phyloP scores from a whole-genome alignment of 2,888 invertebrate species.

The Lithophane semibrunnea region DNA sequence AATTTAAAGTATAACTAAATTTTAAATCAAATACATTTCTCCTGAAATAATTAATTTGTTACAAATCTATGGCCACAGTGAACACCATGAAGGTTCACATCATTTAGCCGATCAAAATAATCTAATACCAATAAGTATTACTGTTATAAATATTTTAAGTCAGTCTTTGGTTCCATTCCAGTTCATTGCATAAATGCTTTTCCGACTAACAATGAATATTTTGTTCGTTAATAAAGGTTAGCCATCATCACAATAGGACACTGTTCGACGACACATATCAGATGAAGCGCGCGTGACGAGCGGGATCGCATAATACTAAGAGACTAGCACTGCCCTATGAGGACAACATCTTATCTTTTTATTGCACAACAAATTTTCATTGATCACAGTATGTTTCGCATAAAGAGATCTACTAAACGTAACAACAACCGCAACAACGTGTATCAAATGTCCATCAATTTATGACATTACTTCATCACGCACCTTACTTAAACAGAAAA shows the following conservation, averaged over 20 bases:
- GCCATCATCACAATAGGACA: constrained; percentile 62
- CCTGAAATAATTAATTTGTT: constrained; percentile 59
- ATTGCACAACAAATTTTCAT: constrained; percentile 84
- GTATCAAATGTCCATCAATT: constrained; percentile 63
- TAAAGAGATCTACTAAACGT: constrained; percentile 80
- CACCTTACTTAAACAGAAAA: constrained; percentile 59
- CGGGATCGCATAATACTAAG: constrained; percentile 71
- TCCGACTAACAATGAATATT: constrained; percentile 72
- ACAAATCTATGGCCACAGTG: constrained; percentile 65
- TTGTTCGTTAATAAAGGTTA: constrained; percentile 74
- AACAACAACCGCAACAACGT: constrained; percentile 67
- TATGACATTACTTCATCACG: constrained; percentile 52
- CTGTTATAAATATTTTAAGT: constrained; percentile 83
- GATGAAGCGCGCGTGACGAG: constrained; percentile 69
- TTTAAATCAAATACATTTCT: constrained; percentile 55
- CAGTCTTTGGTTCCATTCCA: constrained; percentile 88
- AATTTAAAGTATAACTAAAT: constrained; percentile 49
- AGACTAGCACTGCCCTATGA: constrained; percentile 77
- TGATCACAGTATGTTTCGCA: constrained; percentile 84
- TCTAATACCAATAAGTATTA: constrained; percentile 84
- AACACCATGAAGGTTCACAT: constrained; percentile 67
- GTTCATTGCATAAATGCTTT: constrained; percentile 83
- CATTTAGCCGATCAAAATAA: constrained; percentile 76
- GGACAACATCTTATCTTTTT: constrained; percentile 73
- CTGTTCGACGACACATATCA: constrained; percentile 76